Evolutionary conservation across 1,140 invertebrate species (phyloP).

Genomic region (Zaprionus taronus): DNA sequence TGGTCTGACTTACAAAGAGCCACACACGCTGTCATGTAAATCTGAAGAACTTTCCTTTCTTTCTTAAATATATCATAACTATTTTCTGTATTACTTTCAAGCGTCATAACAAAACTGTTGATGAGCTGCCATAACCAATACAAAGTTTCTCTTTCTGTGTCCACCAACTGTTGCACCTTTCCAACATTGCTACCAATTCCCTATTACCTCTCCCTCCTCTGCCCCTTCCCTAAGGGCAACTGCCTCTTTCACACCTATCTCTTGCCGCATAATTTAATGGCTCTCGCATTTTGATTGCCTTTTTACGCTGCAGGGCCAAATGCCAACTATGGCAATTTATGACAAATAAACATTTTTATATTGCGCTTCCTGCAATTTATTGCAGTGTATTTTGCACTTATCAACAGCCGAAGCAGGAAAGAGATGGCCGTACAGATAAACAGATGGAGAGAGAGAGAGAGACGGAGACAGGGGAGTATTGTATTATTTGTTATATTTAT

Average conservation of each 20-base stretch:
- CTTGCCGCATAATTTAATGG: slow-evolving; percentile 27
- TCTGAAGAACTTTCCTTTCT: not conserved
- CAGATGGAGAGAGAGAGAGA: not conserved
- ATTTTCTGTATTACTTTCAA: not conserved
- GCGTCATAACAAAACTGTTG: not conserved
- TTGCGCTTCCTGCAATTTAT: slow-evolving; percentile 76
- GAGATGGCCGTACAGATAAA: slow-evolving; percentile 12
- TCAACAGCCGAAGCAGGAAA: slow-evolving; percentile 45
- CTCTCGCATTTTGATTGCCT: slow-evolving; percentile 35
- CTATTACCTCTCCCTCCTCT: no score
- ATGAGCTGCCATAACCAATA: not conserved
- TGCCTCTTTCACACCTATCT: slow-evolving; percentile 2
- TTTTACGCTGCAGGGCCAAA: slow-evolving; percentile 57
- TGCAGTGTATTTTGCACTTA: slow-evolving; percentile 60
- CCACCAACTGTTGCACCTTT: not conserved
- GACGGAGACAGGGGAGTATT: not conserved
- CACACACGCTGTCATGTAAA: not conserved
- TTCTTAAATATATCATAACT: not conserved
- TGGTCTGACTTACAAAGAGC: not conserved
- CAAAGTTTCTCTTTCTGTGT: not conserved
- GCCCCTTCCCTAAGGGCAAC: not conserved
- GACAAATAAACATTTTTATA: slow-evolving; percentile 78
- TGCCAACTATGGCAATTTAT: slow-evolving; percentile 61
- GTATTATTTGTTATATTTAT: slow-evolving; percentile 60
- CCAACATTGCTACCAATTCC: not conserved